A percentile compares a stretch with the other conserved stretches of the same genome.
Evolutionary conservation across 2,797 vertebrate genomes (phyloP).

Genomic region (Coregonus sp.): DNA sequence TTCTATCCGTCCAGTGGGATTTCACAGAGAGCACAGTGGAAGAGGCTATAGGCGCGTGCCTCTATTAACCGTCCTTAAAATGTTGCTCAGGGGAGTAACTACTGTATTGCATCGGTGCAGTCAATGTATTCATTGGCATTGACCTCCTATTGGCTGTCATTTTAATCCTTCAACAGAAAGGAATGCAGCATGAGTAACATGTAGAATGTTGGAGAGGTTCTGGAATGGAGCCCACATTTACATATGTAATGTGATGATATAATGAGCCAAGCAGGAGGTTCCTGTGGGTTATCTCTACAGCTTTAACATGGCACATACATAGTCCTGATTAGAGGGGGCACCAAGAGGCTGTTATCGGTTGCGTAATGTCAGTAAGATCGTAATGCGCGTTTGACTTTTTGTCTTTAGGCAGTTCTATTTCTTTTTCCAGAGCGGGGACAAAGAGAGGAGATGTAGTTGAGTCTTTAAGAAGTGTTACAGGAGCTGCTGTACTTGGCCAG

Average conservation of each 20-base stretch:
- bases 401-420: conserved; percentile 56
- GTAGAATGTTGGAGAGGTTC: conserved; percentile 23
- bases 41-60: conserved; percentile 21
- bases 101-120: conserved; percentile 4
- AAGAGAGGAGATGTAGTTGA: conserved; percentile 55
- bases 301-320: conserved; percentile 51
- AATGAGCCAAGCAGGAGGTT: conserved; percentile 48
- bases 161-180: conserved; percentile 15
- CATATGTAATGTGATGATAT: conserved; percentile 34
- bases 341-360: conserved; percentile 55
- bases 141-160: conserved; percentile 50
- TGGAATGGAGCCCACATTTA: conserved; percentile 32
- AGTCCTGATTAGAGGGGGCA: conserved; percentile 62
- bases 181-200: too few species aligned
- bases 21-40: conserved; percentile 14
- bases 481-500: conserved; percentile 58
- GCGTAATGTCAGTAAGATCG: conserved; percentile 64
- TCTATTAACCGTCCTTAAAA: conserved; percentile 24
- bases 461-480: conserved; percentile 57
- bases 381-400: conserved; percentile 63
- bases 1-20: conserved; percentile 23
- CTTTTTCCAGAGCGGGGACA: conserved; percentile 44
- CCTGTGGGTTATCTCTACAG: conserved; percentile 45
- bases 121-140: conserved; percentile 37
- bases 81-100: conserved; percentile 13